phyloP scores from a whole-genome alignment of 2,888 invertebrate genomes.

The Cephus nigrinus region DNA sequence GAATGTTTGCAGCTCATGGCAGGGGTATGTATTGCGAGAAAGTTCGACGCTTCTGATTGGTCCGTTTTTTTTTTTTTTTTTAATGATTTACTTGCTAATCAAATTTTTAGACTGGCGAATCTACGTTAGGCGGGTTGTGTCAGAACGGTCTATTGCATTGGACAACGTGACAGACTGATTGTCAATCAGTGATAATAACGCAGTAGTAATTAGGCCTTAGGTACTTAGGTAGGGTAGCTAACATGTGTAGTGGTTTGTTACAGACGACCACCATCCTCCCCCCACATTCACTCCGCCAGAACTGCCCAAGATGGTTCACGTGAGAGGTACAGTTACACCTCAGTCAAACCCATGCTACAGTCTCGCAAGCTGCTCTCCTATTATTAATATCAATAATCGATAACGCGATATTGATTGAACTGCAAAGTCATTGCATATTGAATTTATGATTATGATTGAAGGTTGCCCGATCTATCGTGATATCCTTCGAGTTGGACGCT shows the following conservation, averaged over 20 bases:
- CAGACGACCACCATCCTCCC: constrained; percentile 97
- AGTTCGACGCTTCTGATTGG: not conserved
- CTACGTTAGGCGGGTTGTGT: not conserved
- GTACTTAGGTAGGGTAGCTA: constrained; percentile 63
- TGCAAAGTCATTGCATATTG: not conserved
- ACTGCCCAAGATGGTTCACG: constrained; percentile 98
- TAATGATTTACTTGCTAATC: not conserved
- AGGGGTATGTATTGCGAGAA: not conserved
- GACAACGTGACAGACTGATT: not conserved
- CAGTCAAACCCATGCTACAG: constrained; percentile 61
- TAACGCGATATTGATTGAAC: not conserved
- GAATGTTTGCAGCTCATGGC: not conserved
- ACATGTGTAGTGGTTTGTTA: constrained; percentile 73
- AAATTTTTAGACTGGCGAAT: not conserved
- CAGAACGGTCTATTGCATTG: not conserved
- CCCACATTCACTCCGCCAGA: constrained; percentile 99
- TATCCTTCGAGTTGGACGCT: not conserved
- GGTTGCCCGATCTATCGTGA: not conserved
- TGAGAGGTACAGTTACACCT: constrained; percentile 81
- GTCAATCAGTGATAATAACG: not conserved
- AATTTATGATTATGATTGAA: not conserved
- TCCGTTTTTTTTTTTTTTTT: not conserved
- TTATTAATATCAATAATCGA: constrained; percentile 8
- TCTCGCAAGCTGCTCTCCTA: constrained; percentile 57
- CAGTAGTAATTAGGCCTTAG: constrained; percentile 45